Percentiles rank a stretch among this genome's conserved stretches.
Conservation (phyloP, 2,888 invertebrate genomes). For the Macrophya annulata region DNA sequence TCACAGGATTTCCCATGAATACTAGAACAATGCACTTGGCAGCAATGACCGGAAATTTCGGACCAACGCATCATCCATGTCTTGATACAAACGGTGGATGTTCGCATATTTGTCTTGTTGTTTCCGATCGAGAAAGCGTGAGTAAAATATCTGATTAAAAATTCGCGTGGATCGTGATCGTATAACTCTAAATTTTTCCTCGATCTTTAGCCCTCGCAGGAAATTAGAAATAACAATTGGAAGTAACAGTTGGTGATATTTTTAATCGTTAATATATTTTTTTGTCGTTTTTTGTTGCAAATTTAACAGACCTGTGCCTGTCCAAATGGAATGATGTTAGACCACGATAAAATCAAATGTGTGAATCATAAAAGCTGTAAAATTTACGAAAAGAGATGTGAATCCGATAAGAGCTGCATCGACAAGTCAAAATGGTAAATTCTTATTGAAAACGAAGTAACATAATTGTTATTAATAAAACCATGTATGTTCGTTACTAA, state of each 20-base stretch:
- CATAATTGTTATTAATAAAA: neutral
- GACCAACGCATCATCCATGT: slow-evolving; percentile 82
- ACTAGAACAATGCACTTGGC: slow-evolving; percentile 80
- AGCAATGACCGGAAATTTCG: slow-evolving; percentile 78
- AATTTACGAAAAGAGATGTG: slow-evolving; percentile 80
- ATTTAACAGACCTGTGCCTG: slow-evolving; percentile 82
- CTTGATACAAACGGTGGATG: slow-evolving; percentile 84
- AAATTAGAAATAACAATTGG: neutral
- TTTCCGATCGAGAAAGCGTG: slow-evolving; percentile 58
- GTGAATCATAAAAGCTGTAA: slow-evolving; percentile 75
- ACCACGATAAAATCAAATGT: slow-evolving; percentile 82
- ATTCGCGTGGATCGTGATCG: neutral
- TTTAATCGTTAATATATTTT: neutral
- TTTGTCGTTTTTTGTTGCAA: neutral
- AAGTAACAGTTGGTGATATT: no score
- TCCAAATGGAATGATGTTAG: slow-evolving; percentile 84
- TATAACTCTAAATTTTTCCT: neutral
- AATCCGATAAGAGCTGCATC: slow-evolving; percentile 80
- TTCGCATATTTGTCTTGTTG: slow-evolving; percentile 87
- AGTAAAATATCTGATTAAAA: neutral
- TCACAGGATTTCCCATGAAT: slow-evolving; percentile 70
- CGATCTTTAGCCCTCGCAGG: neutral
- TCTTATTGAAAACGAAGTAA: neutral
- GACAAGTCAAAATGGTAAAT: slow-evolving; percentile 66
- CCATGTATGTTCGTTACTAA: neutral